phyloP scores from a whole-genome alignment of 2,888 invertebrate genomes.

The Platypus cylindrus region DNA sequence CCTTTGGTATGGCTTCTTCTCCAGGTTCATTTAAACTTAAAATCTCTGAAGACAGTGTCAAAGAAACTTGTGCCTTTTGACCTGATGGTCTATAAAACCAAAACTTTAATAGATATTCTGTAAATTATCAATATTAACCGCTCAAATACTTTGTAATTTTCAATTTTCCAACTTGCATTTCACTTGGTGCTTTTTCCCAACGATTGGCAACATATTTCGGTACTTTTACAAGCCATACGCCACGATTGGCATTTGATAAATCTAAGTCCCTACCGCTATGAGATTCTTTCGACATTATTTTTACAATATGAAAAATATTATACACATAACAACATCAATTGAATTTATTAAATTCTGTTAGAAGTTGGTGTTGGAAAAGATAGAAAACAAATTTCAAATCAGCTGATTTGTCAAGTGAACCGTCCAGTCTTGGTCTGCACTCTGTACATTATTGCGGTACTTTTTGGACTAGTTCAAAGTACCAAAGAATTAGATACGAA shows the following conservation, averaged over 20 bases:
- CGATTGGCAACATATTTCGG: conserved; percentile 92
- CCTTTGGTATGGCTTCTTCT: conserved; percentile 76
- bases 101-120: neutral
- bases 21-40: conserved; percentile 64
- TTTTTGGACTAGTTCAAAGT: no score
- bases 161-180: conserved; percentile 86
- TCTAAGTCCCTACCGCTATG: conserved; percentile 73
- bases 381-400: no score
- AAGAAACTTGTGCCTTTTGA: conserved; percentile 76
- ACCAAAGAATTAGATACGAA: no score
- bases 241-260: conserved; percentile 75
- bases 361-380: no score
- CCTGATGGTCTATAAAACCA: conserved; percentile 44
- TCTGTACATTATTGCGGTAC: no score
- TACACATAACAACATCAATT: neutral
- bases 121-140: neutral
- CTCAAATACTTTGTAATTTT: conserved; percentile 60
- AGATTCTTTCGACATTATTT: conserved; percentile 29
- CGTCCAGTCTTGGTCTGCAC: no score
- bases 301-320: neutral
- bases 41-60: conserved; percentile 70
- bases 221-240: conserved; percentile 93
- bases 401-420: no score
- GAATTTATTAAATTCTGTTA: no score
- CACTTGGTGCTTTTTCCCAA: conserved; percentile 88